Evolutionary conservation across 2,113 vertebrate genomes (phyloP).

Genomic region (Papio anubis): DNA sequence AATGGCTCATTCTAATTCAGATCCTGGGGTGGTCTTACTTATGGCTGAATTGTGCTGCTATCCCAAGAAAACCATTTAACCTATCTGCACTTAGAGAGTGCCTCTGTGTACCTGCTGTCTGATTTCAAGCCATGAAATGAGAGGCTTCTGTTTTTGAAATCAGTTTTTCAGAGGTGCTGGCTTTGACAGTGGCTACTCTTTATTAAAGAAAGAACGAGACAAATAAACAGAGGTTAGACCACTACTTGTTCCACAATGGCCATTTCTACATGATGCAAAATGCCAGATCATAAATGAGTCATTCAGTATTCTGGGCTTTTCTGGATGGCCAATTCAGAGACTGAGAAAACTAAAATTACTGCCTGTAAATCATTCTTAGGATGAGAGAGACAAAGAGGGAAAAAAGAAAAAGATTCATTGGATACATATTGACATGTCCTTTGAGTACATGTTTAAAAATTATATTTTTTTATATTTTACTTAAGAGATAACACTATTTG

Average conservation of each 20-base stretch:
- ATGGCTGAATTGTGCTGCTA: neutral
- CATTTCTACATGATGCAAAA: neutral
- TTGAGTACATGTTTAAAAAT: neutral
- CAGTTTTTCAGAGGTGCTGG: neutral
- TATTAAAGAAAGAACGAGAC: neutral
- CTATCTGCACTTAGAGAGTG: neutral
- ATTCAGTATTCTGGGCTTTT: neutral
- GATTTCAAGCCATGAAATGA: constrained; percentile 14
- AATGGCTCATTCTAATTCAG: constrained; percentile 53
- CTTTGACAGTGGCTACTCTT: neutral
- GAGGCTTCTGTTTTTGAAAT: constrained; percentile 36
- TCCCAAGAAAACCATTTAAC: constrained; percentile 6
- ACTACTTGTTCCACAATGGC: neutral
- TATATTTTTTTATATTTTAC: neutral
- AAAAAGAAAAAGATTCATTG: neutral
- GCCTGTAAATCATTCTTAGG: neutral
- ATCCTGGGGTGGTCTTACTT: neutral
- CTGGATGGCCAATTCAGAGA: neutral
- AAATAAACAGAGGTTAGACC: neutral
- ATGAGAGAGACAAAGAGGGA: neutral
- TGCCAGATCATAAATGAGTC: neutral
- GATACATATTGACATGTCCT: neutral
- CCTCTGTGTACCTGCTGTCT: neutral
- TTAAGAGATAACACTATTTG: neutral
- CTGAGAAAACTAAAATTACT: neutral